A percentile compares a stretch with the other conserved stretches of the same genome.
Conservation (phyloP, 2,888 invertebrate species). For the Eudasyphora cyanicolor region DNA sequence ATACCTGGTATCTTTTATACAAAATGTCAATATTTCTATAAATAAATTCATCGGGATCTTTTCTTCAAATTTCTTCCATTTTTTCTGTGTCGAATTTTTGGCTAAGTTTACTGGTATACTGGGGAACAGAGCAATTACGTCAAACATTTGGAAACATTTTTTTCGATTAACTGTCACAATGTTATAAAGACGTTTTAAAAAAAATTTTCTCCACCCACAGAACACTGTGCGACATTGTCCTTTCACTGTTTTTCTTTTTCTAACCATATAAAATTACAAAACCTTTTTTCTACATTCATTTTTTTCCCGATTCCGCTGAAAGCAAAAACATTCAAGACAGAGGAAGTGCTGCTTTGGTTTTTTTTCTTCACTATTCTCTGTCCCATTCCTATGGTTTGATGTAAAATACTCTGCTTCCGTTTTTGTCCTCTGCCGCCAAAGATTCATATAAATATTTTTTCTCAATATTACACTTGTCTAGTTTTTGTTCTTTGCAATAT, state of each 20-base stretch:
- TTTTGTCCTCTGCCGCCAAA: background rate
- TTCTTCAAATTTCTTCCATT: too few species aligned
- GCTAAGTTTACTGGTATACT: too few species aligned
- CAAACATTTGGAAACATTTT: too few species aligned
- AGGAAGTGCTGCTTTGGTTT: background rate
- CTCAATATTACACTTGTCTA: background rate
- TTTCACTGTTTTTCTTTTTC: constrained; percentile 1
- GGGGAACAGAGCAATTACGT: too few species aligned
- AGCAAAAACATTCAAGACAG: background rate
- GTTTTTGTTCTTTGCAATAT: background rate
- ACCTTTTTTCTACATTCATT: background rate
- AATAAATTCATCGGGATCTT: too few species aligned
- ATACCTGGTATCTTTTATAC: too few species aligned
- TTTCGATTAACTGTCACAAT: too few species aligned
- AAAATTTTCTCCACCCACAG: background rate
- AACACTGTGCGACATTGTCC: constrained; percentile 19
- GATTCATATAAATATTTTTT: constrained; percentile 24
- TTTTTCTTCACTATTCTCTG: constrained; percentile 32
- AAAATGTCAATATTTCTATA: too few species aligned
- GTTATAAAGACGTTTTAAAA: too few species aligned
- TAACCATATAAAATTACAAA: background rate
- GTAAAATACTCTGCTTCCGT: background rate
- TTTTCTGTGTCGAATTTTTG: too few species aligned
- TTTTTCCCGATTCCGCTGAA: background rate
- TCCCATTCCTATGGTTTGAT: constrained; percentile 27